Percentiles rank a stretch among this genome's conserved stretches.
phyloP scores from a whole-genome alignment of 1,140 invertebrate genomes.

The Drosophila seguyi region DNA sequence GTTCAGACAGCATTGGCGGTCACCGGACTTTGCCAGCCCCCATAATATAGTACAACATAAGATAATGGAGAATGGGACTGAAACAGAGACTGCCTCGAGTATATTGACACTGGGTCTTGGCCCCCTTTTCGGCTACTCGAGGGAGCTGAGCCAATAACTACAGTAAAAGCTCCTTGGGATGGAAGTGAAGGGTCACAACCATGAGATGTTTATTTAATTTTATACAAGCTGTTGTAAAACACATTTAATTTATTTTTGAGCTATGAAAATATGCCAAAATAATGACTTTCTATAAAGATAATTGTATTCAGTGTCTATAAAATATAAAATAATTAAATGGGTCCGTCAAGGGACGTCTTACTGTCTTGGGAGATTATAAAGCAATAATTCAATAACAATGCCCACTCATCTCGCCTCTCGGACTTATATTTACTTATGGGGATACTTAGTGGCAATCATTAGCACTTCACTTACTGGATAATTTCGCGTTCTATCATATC shows the following conservation, averaged over 20 bases:
- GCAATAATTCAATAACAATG: too few species aligned
- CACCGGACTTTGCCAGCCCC: conserved; percentile 58
- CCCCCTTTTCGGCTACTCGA: conserved; percentile 48
- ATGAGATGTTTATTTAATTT: too few species aligned
- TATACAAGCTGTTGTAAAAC: too few species aligned
- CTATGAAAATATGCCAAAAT: neutral
- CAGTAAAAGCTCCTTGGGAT: conserved; percentile 6
- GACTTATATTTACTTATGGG: neutral
- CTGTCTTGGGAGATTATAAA: neutral
- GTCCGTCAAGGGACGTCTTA: neutral
- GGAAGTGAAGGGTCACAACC: neutral
- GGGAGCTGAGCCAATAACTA: conserved; percentile 2
- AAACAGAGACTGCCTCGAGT: conserved; percentile 28
- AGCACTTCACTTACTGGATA: conserved; percentile 75
- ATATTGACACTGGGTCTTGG: conserved; percentile 68
- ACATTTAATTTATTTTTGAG: neutral
- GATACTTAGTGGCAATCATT: conserved; percentile 10
- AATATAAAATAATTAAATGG: too few species aligned
- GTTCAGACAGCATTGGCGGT: conserved; percentile 22
- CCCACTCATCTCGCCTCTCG: neutral
- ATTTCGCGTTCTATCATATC: conserved; percentile 80
- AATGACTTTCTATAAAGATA: too few species aligned
- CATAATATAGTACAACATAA: conserved; percentile 47
- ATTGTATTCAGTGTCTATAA: too few species aligned
- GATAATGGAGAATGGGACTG: conserved; percentile 44